Percentiles rank a stretch among this genome's conserved stretches.
These are phyloP conservation scores for Dromococcyx pavoninus DNA, from an alignment of 2,797 vertebrate genomes.

Conservation along the genomic window DNA sequence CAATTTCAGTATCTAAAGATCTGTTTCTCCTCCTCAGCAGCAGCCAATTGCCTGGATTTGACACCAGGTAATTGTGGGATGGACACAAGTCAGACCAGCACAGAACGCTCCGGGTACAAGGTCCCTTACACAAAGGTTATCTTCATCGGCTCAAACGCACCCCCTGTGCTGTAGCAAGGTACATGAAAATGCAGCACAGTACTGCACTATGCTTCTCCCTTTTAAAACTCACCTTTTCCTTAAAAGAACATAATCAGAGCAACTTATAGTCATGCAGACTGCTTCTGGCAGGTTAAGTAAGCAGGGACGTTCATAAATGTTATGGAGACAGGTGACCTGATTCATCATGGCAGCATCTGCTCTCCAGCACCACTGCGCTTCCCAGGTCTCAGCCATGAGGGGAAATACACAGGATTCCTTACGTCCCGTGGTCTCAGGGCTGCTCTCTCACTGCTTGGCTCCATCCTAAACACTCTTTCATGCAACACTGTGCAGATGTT, in stretches of 20 bases:
- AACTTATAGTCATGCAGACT: background rate
- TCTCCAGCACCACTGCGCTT: background rate
- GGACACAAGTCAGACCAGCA: background rate
- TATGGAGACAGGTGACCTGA: background rate
- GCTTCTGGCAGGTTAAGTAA: background rate
- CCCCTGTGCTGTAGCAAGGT: background rate
- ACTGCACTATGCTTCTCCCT: background rate
- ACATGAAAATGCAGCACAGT: background rate
- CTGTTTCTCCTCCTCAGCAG: background rate
- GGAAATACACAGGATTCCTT: background rate
- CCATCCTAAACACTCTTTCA: background rate
- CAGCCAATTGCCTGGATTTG: background rate
- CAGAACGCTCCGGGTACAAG: background rate
- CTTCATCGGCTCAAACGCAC: background rate
- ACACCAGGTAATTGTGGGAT: background rate
- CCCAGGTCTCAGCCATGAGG: rapidly evolving
- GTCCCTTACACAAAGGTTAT: background rate
- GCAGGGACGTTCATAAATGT: rapidly evolving
- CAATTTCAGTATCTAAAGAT: background rate
- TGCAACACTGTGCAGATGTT: background rate
- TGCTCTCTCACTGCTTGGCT: background rate
- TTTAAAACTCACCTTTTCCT: background rate
- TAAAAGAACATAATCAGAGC: background rate
- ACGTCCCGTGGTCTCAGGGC: background rate
- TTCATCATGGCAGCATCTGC: background rate